These are phyloP conservation scores for Cyprinella venusta DNA, from an alignment of 2,797 vertebrate genomes.

Conservation along the genomic window DNA sequence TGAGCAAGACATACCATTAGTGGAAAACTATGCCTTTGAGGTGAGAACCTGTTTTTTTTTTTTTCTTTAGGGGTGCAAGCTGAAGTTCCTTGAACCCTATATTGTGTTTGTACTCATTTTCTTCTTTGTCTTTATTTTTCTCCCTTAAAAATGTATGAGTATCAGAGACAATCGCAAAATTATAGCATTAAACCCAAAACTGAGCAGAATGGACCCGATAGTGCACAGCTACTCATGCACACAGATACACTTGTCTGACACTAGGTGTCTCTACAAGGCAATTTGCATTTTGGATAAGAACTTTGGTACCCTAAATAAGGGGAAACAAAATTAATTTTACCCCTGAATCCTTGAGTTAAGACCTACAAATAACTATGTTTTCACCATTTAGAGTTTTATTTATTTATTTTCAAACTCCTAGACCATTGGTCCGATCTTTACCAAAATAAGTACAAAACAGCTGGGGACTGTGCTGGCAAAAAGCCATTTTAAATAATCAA, in stretches of 20 bases:
- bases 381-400: neutral
- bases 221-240: neutral
- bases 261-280: neutral
- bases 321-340: neutral
- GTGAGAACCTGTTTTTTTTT: slow-evolving; percentile 71
- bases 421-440: neutral
- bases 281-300: neutral
- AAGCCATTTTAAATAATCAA: neutral
- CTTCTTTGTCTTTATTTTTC: neutral
- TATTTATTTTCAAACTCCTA: neutral
- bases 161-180: neutral
- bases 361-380: neutral
- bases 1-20: slow-evolving; percentile 97
- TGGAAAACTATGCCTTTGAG: slow-evolving; percentile 99
- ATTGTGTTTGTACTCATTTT: neutral
- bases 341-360: neutral
- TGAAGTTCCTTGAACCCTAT: neutral
- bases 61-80: neutral
- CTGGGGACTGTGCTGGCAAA: neutral
- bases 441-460: neutral
- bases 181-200: neutral
- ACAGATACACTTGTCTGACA: neutral
- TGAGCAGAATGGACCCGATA: neutral
- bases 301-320: neutral
- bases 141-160: neutral